Evolutionary conservation across 2,797 vertebrate genomes (phyloP).

Genomic region (Urocyon cinereoargenteus): DNA sequence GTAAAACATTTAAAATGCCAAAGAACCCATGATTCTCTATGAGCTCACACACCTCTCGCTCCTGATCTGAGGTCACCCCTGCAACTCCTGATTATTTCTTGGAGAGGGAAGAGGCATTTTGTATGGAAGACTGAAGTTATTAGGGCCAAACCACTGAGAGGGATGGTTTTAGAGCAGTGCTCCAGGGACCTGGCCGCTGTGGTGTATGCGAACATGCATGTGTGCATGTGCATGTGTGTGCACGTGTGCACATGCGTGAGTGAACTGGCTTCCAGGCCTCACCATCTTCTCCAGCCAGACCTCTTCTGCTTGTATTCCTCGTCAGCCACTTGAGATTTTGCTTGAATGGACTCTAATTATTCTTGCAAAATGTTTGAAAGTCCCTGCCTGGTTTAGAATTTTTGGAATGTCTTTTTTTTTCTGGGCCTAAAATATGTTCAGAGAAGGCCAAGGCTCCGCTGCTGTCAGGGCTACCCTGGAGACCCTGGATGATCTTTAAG

Average conservation of each 20-base stretch:
- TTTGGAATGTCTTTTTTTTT: not conserved
- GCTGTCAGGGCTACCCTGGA: not conserved
- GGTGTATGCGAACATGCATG: accelerated
- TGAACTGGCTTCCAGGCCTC: not conserved
- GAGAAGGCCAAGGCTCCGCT: not conserved
- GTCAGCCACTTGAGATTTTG: not conserved
- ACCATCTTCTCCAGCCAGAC: not conserved
- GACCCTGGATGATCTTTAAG: not conserved
- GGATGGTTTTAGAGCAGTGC: not conserved
- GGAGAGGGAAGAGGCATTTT: not conserved
- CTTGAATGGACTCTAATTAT: not conserved
- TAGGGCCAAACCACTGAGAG: not conserved
- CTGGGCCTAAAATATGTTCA: not conserved
- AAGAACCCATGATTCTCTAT: not conserved
- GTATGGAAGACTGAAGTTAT: not conserved
- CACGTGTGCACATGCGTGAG: not conserved
- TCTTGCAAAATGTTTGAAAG: not conserved
- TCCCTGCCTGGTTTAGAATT: not conserved
- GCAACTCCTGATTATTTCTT: not conserved
- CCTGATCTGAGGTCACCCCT: not conserved
- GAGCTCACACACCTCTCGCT: not conserved
- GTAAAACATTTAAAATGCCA: not conserved
- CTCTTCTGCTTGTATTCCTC: not conserved
- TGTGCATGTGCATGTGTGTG: too few relatives aligned
- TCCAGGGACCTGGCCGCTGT: not conserved